These are phyloP conservation scores for Anomalospiza imberbis DNA, from an alignment of 2,797 vertebrate species.

Conservation along the genomic window DNA sequence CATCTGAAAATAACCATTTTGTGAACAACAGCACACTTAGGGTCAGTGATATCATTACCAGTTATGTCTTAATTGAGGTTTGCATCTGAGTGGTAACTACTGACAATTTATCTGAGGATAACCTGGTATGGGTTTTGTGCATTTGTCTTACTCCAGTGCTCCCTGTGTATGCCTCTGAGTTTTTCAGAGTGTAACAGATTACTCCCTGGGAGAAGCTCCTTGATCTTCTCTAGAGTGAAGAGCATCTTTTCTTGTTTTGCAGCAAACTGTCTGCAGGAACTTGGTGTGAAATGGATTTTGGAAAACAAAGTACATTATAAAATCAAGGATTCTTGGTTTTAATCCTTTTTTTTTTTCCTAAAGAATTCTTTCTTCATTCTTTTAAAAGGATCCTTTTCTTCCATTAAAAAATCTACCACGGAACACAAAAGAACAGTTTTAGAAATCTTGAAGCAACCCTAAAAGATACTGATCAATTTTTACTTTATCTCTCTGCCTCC, in stretches of 20 bases:
- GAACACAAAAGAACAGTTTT: background rate
- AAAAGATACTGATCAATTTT: background rate
- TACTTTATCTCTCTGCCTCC: background rate
- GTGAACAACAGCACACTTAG: background rate
- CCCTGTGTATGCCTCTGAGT: background rate
- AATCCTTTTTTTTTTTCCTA: background rate
- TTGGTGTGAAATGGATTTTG: background rate
- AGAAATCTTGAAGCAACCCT: accelerated
- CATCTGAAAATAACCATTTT: accelerated
- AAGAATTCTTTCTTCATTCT: background rate
- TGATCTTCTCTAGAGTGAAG: background rate
- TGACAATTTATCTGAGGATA: background rate
- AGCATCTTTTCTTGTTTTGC: background rate
- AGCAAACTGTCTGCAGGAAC: background rate
- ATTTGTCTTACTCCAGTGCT: background rate
- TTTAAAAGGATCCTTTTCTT: background rate
- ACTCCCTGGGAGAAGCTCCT: background rate
- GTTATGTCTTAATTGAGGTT: background rate
- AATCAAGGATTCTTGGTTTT: background rate
- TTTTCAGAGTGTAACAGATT: background rate
- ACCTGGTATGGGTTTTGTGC: background rate
- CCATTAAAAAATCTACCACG: background rate
- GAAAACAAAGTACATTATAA: background rate
- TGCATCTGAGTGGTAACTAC: background rate
- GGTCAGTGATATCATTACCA: background rate